These are phyloP conservation scores for Drosophila sordidula DNA, from an alignment of 2,888 invertebrate species.

Conservation along the genomic window DNA sequence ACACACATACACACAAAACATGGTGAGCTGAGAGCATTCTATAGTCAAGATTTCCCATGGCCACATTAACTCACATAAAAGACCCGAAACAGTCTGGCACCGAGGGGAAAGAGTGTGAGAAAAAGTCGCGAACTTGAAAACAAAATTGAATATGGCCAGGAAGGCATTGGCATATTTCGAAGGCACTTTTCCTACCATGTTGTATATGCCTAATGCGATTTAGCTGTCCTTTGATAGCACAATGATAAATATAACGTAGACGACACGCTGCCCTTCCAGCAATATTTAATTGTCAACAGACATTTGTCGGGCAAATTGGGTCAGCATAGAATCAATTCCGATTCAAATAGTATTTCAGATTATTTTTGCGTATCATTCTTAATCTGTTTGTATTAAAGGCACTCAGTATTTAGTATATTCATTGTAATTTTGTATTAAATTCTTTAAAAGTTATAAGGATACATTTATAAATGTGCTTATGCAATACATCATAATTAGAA, in stretches of 20 bases:
- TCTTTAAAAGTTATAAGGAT: no score
- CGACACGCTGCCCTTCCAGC: slow-evolving; percentile 14
- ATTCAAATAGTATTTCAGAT: not conserved
- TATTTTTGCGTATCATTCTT: not conserved
- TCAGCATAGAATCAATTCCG: slow-evolving; percentile 9
- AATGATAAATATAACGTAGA: slow-evolving; percentile 41
- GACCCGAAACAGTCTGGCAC: slow-evolving; percentile 12
- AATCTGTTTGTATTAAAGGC: not conserved
- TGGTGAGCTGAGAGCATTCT: not conserved
- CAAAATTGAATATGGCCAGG: slow-evolving; percentile 45
- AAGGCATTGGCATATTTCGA: slow-evolving; percentile 22
- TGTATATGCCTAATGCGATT: slow-evolving; percentile 45
- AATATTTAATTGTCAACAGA: slow-evolving; percentile 9
- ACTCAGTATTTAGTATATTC: not conserved
- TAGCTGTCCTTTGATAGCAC: slow-evolving; percentile 33
- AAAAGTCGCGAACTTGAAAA: slow-evolving; percentile 36
- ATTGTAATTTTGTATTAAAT: no score
- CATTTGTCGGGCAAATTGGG: not conserved
- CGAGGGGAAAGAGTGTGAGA: not conserved
- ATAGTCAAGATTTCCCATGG: slow-evolving; percentile 24
- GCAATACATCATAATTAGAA: no score
- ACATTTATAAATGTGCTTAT: no score
- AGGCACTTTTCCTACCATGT: slow-evolving; percentile 19
- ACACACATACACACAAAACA: not conserved
- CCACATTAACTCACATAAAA: slow-evolving; percentile 48